Base-by-base conservation (phyloP, 2,797 vertebrate genomes). In the Chiloscyllium punctatum region DNA sequence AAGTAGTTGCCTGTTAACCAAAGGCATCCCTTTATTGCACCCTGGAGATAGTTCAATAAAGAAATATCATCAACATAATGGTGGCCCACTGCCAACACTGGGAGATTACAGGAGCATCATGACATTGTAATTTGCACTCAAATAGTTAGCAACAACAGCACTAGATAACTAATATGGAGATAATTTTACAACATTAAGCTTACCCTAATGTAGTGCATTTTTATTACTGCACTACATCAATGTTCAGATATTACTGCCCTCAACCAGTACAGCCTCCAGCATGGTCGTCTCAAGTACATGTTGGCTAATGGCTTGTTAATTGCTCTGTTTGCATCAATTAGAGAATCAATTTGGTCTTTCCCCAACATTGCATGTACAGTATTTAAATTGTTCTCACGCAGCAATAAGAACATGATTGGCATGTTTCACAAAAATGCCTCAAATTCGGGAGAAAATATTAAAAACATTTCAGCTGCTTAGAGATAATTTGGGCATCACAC, bases 301-400 rank as follows among this genome's bases (percentile, higher is more conserved):
- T 74, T 95, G 48, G 53, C 48, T 74, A 95, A 95, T 95, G 94
- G 94, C 16, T 77, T 77, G 94, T n/a, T 95, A 72, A 95, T 95
- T 95, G 72, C 77, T 94, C 53, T 72, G 71, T 71, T 21, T 95
- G 69, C 48, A 48, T 74, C 94, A 77, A 95, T 77, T 95, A 95
- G 51, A 57, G 30, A 53, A 95, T 77, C 94, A 72, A 95, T 53
- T 94, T 92, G 33, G 62, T 25, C 21, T 62, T 69, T 92, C 27
- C 37, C 37, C 25, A 69, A 42, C 90, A 68, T 66, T 33, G 1
- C 90, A 92, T 9, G 8, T 11, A 62, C 42, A 68, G 62, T 68
- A 92, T 95, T 95, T 57, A 77, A 77, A 95, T 16, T 15, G 8
- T 77, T 95, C 42, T 74, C 72, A 95, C 27, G 18, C 13, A 5